Evolutionary conservation across 2,797 vertebrate species (phyloP).

Genomic region (Sebastes minor): DNA sequence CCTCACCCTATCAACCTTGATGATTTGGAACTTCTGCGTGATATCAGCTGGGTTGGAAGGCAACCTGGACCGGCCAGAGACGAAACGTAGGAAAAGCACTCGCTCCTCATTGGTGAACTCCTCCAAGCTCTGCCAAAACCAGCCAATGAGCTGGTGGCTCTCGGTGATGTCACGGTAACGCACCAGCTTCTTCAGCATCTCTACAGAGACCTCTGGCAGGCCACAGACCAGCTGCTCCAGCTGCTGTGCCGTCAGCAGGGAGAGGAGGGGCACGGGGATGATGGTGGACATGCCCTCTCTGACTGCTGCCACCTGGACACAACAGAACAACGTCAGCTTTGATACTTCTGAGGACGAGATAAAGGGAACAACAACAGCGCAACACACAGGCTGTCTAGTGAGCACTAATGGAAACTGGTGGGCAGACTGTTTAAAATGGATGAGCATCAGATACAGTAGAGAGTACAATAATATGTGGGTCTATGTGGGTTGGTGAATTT

Average conservation of each 20-base stretch:
- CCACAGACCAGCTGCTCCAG: constrained; percentile 88
- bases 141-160: constrained; percentile 84
- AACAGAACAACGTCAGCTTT: constrained; percentile 57
- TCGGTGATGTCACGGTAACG: constrained; percentile 86
- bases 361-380: constrained; percentile 28
- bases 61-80: constrained; percentile 85
- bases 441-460: background rate
- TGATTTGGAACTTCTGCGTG: constrained; percentile 87
- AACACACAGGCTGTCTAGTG: constrained; percentile 38
- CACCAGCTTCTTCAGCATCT: constrained; percentile 87
- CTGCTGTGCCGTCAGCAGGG: constrained; percentile 86
- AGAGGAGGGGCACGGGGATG: constrained; percentile 86
- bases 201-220: constrained; percentile 86
- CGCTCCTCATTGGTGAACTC: constrained; percentile 89
- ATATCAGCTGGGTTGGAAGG: constrained; percentile 86
- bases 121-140: constrained; percentile 88
- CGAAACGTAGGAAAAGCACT: constrained; percentile 87
- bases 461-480: background rate
- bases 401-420: constrained; percentile 30
- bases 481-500: background rate
- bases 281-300: constrained; percentile 87
- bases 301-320: constrained; percentile 81
- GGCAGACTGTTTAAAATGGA: constrained; percentile 19
- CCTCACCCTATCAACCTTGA: constrained; percentile 88
- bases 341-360: constrained; percentile 43